Evolutionary conservation across 2,113 vertebrate species (phyloP), one percentile per base, ranked within the genome.

Genomic region (Nibea coibor): DNA sequence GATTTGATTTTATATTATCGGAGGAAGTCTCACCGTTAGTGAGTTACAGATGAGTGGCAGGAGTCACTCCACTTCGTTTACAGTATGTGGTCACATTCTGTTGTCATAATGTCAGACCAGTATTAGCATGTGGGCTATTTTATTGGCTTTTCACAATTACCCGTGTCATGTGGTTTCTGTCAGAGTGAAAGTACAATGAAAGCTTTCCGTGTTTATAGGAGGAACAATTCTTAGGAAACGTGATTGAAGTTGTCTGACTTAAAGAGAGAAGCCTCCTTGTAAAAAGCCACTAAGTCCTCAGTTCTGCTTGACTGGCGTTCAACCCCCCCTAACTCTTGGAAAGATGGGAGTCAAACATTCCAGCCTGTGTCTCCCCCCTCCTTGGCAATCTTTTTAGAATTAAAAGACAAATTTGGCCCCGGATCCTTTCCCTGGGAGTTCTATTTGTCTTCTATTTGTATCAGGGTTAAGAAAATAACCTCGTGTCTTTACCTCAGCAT

Each of bases 391-490:
- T 85, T 89, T 79, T 82, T 35, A 31, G 47, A 93, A 93, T 91
- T 93, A 89, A 92, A 91, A 91, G 79, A 93, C 77, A 91, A 83
- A 92, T 94, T 91, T 92, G 74, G 74, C 65, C 85, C 63, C 9
- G 28, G 51, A 83, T 91, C 71, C 64, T 75, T 90, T 89, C 85
- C 70, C 73, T 66, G 22, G 74, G 85, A 90, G 83, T 82, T 91
- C 53, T 88, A 83, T 91, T 93, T 93, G 82, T 90, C 76, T 92
- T 92, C 75, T 76, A 84, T 86, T 92, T 92, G 77, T 76, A 84
- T 86, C 61, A 78, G 80, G 84, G 89, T 93, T 93, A 93, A 88
- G 86, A 94, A 93, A 94, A 93, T 80, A 93, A 82, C 76, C 86
- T 79, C 58, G 61, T 77, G 77, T 83, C 63, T 84, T 86, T 79